phyloP scores from a whole-genome alignment of 2,797 vertebrate genomes.

The Typhlichthys subterraneus region DNA sequence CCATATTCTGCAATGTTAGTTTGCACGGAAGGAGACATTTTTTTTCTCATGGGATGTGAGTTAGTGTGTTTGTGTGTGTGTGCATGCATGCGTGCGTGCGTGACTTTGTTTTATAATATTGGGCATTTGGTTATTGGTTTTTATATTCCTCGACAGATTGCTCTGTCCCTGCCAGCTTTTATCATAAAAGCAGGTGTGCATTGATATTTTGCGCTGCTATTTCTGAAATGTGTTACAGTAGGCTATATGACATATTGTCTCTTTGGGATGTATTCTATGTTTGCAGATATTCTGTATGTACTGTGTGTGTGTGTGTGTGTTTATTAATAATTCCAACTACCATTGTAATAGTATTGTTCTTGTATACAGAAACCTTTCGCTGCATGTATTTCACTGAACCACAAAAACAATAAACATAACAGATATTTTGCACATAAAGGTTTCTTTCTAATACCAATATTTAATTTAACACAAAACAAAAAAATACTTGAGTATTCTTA shows the following conservation, averaged over 20 bases:
- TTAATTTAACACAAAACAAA: constrained; percentile 52
- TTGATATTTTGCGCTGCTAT: background rate
- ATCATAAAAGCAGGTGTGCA: background rate
- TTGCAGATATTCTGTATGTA: background rate
- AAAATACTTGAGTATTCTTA: constrained; percentile 26
- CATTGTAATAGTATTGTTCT: background rate
- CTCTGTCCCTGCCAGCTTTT: constrained; percentile 13
- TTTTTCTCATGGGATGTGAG: background rate
- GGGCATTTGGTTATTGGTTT: background rate
- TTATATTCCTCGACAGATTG: constrained; percentile 9
- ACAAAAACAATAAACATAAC: background rate
- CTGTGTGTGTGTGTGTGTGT: background rate
- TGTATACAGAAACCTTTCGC: background rate
- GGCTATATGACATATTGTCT: background rate
- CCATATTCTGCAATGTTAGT: too few relatives aligned
- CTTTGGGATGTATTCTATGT: background rate
- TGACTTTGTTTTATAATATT: too few relatives aligned
- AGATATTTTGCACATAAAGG: background rate
- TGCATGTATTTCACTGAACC: too few relatives aligned
- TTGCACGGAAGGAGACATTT: too few relatives aligned
- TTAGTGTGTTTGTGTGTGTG: constrained; percentile 4
- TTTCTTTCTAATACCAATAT: constrained; percentile 33
- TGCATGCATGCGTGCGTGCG: background rate
- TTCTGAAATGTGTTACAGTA: background rate
- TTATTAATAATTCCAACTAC: background rate